These are phyloP conservation scores for Drosophila imparisetae DNA, from an alignment of 2,888 invertebrate species.

Conservation along the genomic window DNA sequence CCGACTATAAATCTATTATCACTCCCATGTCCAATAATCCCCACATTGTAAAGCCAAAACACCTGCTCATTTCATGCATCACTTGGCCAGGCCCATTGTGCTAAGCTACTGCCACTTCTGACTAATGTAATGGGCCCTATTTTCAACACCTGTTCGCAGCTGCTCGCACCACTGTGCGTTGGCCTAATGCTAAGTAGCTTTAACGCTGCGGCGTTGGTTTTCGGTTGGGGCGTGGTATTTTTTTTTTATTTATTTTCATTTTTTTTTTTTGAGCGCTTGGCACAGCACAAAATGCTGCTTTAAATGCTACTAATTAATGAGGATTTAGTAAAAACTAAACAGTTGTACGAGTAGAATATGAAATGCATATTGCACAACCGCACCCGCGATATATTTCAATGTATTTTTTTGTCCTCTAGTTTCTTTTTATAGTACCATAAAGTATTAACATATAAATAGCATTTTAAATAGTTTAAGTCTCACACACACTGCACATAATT, in stretches of 20 bases:
- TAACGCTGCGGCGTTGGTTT: constrained; percentile 62
- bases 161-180: constrained; percentile 64
- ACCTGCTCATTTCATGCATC: constrained; percentile 70
- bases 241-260: background rate
- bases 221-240: constrained; percentile 28
- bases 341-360: constrained; percentile 34
- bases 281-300: constrained; percentile 68
- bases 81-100: constrained; percentile 48
- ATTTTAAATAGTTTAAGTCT: constrained; percentile 77
- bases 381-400: constrained; percentile 48
- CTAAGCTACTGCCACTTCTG: constrained; percentile 44
- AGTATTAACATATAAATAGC: constrained; percentile 80
- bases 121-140: constrained; percentile 58
- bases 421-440: constrained; percentile 33
- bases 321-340: constrained; percentile 81
- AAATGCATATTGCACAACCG: constrained; percentile 63
- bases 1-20: constrained; percentile 36
- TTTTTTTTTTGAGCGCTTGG: constrained; percentile 15
- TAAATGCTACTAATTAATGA: constrained; percentile 81
- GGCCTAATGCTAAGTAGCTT: constrained; percentile 75
- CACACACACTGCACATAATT: constrained; percentile 52
- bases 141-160: constrained; percentile 73
- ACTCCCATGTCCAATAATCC: constrained; percentile 35
- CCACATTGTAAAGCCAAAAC: constrained; percentile 50
- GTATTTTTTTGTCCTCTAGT: constrained; percentile 19